Conservation (phyloP, 1,140 invertebrate species). For the Drosophila nigrodunni region DNA sequence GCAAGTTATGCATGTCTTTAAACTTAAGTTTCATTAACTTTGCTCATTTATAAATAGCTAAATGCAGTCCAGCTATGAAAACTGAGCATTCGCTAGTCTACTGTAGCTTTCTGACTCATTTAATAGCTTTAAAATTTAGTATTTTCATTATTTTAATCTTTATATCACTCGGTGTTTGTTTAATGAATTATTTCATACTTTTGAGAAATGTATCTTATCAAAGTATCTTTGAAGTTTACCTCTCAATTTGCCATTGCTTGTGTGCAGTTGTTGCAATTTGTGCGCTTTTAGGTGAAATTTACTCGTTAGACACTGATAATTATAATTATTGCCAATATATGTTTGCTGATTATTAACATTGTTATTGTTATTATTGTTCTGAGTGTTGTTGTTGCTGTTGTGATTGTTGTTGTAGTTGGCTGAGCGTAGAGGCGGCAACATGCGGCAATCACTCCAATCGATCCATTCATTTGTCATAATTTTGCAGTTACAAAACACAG, state of each 20-base stretch:
- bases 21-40: too few species aligned
- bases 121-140: too few species aligned
- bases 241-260: slow-evolving; percentile 68
- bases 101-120: too few species aligned
- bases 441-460: slow-evolving; percentile 82
- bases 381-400: slow-evolving; percentile 29
- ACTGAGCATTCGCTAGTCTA: neutral
- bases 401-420: slow-evolving; percentile 67
- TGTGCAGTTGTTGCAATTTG: slow-evolving; percentile 76
- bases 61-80: too few species aligned
- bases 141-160: too few species aligned
- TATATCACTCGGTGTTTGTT: too few species aligned
- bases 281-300: slow-evolving; percentile 76
- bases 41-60: too few species aligned
- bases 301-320: slow-evolving; percentile 66
- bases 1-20: too few species aligned
- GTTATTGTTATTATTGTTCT: slow-evolving; percentile 17
- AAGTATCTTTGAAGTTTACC: slow-evolving; percentile 49
- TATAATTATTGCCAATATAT: slow-evolving; percentile 62
- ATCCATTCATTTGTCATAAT: slow-evolving; percentile 85
- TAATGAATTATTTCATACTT: neutral
- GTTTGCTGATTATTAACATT: slow-evolving; percentile 49
- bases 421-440: slow-evolving; percentile 75
- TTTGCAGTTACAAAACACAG: slow-evolving; percentile 31
- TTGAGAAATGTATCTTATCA: neutral